phyloP scores from a whole-genome alignment of 2,888 invertebrate genomes.

The Oxystoma pomonae region DNA sequence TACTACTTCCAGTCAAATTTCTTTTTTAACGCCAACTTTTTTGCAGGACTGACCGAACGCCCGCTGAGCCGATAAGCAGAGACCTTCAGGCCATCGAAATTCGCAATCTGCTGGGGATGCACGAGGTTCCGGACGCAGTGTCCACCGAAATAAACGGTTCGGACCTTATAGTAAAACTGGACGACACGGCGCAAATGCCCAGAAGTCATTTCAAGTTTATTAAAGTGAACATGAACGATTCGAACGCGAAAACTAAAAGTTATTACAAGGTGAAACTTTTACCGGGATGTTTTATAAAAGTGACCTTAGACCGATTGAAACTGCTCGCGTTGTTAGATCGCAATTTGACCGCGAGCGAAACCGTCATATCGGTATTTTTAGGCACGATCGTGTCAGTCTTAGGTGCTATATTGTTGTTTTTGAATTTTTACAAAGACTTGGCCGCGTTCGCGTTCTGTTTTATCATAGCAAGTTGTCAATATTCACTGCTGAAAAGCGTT shows the following conservation, averaged over 20 bases:
- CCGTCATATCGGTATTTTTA: conserved; percentile 74
- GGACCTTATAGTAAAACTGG: conserved; percentile 32
- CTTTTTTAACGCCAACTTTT: too few relatives aligned
- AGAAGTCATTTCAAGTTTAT: conserved; percentile 56
- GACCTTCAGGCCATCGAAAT: background rate
- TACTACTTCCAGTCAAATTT: too few relatives aligned
- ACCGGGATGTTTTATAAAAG: conserved; percentile 65
- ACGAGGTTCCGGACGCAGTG: background rate
- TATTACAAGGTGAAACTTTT: conserved; percentile 75
- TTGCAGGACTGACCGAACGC: background rate
- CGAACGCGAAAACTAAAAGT: conserved; percentile 35
- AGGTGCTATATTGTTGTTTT: conserved; percentile 77
- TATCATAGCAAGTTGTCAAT: conserved; percentile 97
- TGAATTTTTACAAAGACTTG: conserved; percentile 86
- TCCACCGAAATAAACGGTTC: conserved; percentile 1
- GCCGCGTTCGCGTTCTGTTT: conserved; percentile 94
- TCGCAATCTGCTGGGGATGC: background rate
- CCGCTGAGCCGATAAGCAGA: background rate
- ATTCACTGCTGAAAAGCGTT: conserved; percentile 93
- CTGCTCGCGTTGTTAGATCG: conserved; percentile 90
- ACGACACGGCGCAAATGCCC: conserved; percentile 52
- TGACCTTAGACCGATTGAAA: conserved; percentile 89
- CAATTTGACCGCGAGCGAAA: conserved; percentile 79
- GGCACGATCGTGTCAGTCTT: conserved; percentile 82
- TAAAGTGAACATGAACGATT: conserved; percentile 38